phyloP scores from a whole-genome alignment of 2,888 invertebrate genomes.

The Patella pellucida region DNA sequence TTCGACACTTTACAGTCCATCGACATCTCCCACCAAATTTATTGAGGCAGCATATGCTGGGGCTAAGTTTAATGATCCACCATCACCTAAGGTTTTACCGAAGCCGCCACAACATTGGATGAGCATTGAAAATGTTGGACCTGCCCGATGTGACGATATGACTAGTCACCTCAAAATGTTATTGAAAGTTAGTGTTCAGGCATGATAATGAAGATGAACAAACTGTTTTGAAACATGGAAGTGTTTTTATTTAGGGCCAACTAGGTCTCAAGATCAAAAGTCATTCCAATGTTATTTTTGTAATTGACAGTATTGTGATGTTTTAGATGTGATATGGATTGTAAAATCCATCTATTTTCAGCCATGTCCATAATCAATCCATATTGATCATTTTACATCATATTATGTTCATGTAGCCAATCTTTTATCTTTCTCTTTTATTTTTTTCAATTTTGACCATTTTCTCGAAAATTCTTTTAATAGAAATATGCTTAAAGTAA shows the following conservation, averaged over 20 bases:
- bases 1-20: slow-evolving; percentile 1
- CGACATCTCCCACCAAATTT: slow-evolving; percentile 9
- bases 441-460: not conserved
- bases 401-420: not conserved
- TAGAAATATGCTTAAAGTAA: not conserved
- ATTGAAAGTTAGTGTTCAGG: slow-evolving; percentile 62
- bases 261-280: slow-evolving; percentile 26
- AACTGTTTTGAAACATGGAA: slow-evolving; percentile 13
- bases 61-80: slow-evolving; percentile 87
- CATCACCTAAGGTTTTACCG: slow-evolving; percentile 83
- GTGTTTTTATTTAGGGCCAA: not conserved
- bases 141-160: slow-evolving; percentile 52
- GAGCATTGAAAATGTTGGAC: slow-evolving; percentile 36
- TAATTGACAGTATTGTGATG: slow-evolving; percentile 42
- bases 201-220: slow-evolving; percentile 23
- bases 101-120: slow-evolving; percentile 87
- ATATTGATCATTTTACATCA: slow-evolving; percentile 10
- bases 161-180: slow-evolving; percentile 65
- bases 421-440: not conserved
- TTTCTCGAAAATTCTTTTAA: slow-evolving; percentile 1
- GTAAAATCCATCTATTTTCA: slow-evolving; percentile 43
- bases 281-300: slow-evolving; percentile 47
- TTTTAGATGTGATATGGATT: slow-evolving; percentile 38
- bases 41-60: slow-evolving; percentile 74
- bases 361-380: slow-evolving; percentile 30